Percentiles rank a stretch among this genome's conserved stretches.
phyloP scores from a whole-genome alignment of 2,888 invertebrate genomes.

The Himalopsyche tibetana region DNA sequence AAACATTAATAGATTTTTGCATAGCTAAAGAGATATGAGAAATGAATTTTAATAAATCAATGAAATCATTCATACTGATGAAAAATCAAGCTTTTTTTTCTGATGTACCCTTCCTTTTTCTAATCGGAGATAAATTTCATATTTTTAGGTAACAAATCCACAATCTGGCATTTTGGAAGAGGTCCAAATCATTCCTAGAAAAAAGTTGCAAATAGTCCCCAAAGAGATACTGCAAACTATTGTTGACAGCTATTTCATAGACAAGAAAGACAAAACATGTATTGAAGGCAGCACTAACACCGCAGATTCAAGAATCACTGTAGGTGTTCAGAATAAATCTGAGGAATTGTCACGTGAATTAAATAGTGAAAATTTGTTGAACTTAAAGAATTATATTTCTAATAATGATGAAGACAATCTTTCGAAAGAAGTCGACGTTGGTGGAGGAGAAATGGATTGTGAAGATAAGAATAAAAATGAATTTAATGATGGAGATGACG shows the following conservation, averaged over 20 bases:
- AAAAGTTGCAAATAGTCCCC: constrained; percentile 61
- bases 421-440: not conserved
- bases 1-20: too few species aligned
- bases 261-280: constrained; percentile 35
- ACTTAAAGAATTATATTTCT: not conserved
- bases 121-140: not conserved
- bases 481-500: not conserved
- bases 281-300: not conserved
- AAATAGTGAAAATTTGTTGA: not conserved
- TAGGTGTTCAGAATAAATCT: not conserved
- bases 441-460: not conserved
- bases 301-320: not conserved
- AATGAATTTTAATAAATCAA: too few species aligned
- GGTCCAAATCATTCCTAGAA: constrained; percentile 61
- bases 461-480: not conserved
- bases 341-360: not conserved
- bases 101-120: not conserved
- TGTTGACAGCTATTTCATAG: constrained; percentile 53
- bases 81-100: too few species aligned
- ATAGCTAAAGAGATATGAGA: too few species aligned
- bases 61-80: too few species aligned
- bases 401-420: not conserved
- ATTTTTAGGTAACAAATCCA: constrained; percentile 61
- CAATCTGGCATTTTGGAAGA: constrained; percentile 63
- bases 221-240: constrained; percentile 61